Evolutionary conservation across 2,888 invertebrate species (phyloP).

Genomic region (Acleris cristana): DNA sequence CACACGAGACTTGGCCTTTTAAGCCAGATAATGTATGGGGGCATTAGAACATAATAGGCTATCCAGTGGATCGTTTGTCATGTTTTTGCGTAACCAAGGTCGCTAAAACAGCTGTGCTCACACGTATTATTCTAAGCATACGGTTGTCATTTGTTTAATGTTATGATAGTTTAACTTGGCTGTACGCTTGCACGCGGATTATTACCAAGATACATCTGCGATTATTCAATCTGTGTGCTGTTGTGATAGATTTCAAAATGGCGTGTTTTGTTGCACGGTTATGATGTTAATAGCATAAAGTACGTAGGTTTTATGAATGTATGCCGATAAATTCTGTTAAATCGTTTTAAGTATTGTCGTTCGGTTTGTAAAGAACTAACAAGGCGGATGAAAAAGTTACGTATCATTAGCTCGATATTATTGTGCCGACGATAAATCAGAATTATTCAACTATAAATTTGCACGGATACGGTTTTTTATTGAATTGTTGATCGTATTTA

Average conservation of each 20-base stretch:
- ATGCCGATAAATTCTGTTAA: conserved; percentile 62
- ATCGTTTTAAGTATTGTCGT: conserved; percentile 56
- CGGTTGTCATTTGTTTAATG: conserved; percentile 28
- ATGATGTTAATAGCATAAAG: conserved; percentile 22
- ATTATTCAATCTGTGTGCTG: background rate
- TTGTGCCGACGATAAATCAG: conserved; percentile 32
- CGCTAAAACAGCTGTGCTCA: conserved; percentile 28
- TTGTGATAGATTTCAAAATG: background rate
- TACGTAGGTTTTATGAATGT: conserved; percentile 45
- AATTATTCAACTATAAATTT: conserved; percentile 4
- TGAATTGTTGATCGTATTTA: conserved; percentile 28
- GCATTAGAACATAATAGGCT: conserved; percentile 79
- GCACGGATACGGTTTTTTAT: conserved; percentile 15
- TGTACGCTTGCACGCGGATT: conserved; percentile 25
- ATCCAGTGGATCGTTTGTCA: conserved; percentile 72
- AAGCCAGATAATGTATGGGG: conserved; percentile 76
- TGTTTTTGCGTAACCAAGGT: conserved; percentile 58
- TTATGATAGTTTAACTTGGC: conserved; percentile 10
- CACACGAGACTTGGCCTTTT: conserved; percentile 67
- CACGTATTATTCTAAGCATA: conserved; percentile 34
- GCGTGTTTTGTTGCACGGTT: background rate
- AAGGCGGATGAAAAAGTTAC: conserved; percentile 46
- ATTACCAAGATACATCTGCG: conserved; percentile 16
- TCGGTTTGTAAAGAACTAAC: conserved; percentile 54
- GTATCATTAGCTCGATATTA: conserved; percentile 52